A percentile compares a stretch with the other conserved stretches of the same genome.
Conservation (phyloP, 1,140 invertebrate genomes). For the Dermatophagoides farinae region DNA sequence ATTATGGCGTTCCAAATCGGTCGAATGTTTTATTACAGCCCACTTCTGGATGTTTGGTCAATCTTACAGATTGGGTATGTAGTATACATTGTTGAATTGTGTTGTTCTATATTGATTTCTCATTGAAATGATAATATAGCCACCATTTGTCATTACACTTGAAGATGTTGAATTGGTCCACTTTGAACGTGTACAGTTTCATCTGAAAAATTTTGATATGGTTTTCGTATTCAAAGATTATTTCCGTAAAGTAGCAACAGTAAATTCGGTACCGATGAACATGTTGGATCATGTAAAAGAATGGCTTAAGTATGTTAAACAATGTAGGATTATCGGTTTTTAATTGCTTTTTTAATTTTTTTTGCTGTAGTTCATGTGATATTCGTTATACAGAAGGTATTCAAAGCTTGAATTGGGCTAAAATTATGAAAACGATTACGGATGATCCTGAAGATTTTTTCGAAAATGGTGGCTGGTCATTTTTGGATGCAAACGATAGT, state of each 20-base stretch:
- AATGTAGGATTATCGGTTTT: not conserved
- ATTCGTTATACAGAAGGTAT: slow-evolving; percentile 95
- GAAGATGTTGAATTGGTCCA: slow-evolving; percentile 96
- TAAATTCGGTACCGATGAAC: slow-evolving; percentile 95
- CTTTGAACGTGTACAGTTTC: slow-evolving; percentile 95
- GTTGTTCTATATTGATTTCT: slow-evolving; percentile 6
- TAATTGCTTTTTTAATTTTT: not conserved
- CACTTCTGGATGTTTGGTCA: slow-evolving; percentile 85
- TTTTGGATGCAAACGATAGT: slow-evolving; percentile 83
- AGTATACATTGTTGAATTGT: not conserved
- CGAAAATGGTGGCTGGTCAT: slow-evolving; percentile 93
- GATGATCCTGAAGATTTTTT: slow-evolving; percentile 98
- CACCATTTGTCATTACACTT: slow-evolving; percentile 90
- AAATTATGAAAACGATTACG: slow-evolving; percentile 99
- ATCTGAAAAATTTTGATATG: slow-evolving; percentile 99
- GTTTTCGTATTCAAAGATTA: slow-evolving; percentile 99
- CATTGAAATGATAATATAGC: slow-evolving; percentile 32
- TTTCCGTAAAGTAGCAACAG: slow-evolving; percentile 72
- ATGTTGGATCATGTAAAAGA: slow-evolving; percentile 97
- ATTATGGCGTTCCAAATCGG: slow-evolving; percentile 89
- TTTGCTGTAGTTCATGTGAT: slow-evolving; percentile 56
- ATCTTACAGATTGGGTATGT: slow-evolving; percentile 82
- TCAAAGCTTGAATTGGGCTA: slow-evolving; percentile 94
- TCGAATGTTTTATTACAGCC: slow-evolving; percentile 90
- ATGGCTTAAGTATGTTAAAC: slow-evolving; percentile 84